Conservation (phyloP, 2,888 invertebrate species). For the Helobdella robusta region DNA sequence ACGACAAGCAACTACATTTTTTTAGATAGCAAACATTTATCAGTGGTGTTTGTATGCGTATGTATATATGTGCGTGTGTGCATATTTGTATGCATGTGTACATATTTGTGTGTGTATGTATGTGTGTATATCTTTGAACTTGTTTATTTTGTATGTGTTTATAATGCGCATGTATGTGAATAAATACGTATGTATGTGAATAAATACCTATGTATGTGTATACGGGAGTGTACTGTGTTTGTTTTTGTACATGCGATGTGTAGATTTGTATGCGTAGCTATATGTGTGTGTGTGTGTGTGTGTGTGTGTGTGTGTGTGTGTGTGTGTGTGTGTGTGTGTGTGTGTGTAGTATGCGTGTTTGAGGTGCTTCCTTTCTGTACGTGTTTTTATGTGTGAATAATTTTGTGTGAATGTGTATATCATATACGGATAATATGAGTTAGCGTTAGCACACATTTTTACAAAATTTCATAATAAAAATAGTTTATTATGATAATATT, state of each 20-base stretch:
- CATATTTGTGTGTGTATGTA: background rate
- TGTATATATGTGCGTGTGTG: background rate
- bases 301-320: background rate
- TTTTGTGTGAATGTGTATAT: too few species aligned
- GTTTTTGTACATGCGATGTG: too few species aligned
- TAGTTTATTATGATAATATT: too few species aligned
- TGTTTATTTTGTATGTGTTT: conserved; percentile 8
- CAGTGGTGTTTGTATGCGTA: background rate
- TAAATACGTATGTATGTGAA: background rate
- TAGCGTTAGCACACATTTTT: too few species aligned
- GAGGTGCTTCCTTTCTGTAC: too few species aligned
- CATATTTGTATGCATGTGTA: background rate
- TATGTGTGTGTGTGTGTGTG: background rate
- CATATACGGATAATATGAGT: too few species aligned
- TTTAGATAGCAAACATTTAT: background rate
- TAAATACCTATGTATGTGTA: background rate
- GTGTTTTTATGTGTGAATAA: too few species aligned
- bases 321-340: background rate
- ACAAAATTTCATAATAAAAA: too few species aligned
- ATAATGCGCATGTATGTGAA: conserved; percentile 1
- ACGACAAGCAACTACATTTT: background rate
- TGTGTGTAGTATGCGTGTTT: too few species aligned
- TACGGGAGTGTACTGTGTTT: background rate
- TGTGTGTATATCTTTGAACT: conserved; percentile 6
- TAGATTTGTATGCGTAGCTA: conserved; percentile 8